Percentiles rank a stretch among this genome's conserved stretches.
phyloP scores from a whole-genome alignment of 2,797 vertebrate genomes.

The Moxostoma hubbsi region DNA sequence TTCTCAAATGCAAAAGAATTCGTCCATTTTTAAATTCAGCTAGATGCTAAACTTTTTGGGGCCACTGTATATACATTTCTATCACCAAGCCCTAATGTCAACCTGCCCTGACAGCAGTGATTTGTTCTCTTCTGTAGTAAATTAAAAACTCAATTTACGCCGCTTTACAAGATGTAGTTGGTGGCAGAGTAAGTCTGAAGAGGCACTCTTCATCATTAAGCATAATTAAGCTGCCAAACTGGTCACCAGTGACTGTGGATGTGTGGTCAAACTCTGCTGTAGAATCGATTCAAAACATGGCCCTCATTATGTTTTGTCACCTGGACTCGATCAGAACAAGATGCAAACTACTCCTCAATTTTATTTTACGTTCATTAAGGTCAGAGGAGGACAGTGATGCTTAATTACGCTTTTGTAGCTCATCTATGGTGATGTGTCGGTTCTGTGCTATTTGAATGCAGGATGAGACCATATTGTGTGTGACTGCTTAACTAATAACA shows the following conservation, averaged over 20 bases:
- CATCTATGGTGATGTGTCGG: neutral
- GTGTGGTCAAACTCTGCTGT: conserved; percentile 31
- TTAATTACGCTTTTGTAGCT: conserved; percentile 45
- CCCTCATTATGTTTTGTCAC: conserved; percentile 47
- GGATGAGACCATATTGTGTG: neutral
- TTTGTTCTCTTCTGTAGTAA: too few relatives aligned
- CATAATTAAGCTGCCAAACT: conserved; percentile 1
- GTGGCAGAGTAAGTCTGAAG: too few relatives aligned
- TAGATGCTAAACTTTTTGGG: too few relatives aligned
- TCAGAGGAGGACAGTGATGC: conserved; percentile 48
- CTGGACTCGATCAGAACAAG: conserved; percentile 50
- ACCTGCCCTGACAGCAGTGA: too few relatives aligned
- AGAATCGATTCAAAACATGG: conserved; percentile 45
- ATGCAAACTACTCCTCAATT: conserved; percentile 50
- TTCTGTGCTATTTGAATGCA: conserved; percentile 19
- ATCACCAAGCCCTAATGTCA: too few relatives aligned
- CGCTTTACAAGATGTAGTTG: too few relatives aligned
- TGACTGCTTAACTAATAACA: conserved; percentile 43
- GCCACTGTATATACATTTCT: too few relatives aligned
- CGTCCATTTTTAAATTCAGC: too few relatives aligned
- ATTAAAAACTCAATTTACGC: too few relatives aligned
- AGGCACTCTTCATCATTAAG: too few relatives aligned
- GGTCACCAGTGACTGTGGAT: conserved; percentile 36
- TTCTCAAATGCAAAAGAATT: too few relatives aligned
- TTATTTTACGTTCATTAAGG: conserved; percentile 49